Evolutionary conservation across 2,113 vertebrate genomes (phyloP).

Genomic region (Acanthisitta chloris): DNA sequence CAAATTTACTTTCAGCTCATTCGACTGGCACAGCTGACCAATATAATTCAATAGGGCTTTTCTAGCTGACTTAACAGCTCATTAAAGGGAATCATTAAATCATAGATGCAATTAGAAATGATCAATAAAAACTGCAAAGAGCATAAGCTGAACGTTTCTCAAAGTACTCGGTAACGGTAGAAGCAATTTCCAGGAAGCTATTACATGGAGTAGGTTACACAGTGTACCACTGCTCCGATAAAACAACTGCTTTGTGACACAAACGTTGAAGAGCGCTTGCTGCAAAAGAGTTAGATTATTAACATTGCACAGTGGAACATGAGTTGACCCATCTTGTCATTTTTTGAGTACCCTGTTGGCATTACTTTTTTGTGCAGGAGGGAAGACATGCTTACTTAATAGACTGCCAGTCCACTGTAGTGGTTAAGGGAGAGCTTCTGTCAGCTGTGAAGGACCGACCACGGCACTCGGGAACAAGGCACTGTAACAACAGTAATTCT

Average conservation of each 20-base stretch:
- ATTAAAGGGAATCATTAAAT: background rate
- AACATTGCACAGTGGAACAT: background rate
- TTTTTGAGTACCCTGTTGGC: background rate
- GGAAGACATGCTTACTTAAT: conserved; percentile 82
- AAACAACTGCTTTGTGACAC: background rate
- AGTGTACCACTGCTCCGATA: background rate
- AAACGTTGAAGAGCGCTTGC: background rate
- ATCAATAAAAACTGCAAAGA: background rate
- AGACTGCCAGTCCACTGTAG: conserved; percentile 94
- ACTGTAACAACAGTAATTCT: conserved; percentile 72
- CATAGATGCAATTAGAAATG: background rate
- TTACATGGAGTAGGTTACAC: background rate
- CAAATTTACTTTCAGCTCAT: background rate
- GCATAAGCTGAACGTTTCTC: background rate
- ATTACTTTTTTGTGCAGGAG: background rate
- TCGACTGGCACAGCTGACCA: background rate
- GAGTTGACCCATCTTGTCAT: background rate
- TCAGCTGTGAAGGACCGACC: conserved; percentile 82
- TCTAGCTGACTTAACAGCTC: background rate
- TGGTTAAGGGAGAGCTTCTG: conserved; percentile 88
- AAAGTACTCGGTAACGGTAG: background rate
- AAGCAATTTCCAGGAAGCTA: background rate
- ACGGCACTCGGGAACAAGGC: conserved; percentile 81
- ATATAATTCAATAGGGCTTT: background rate
- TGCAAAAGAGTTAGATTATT: background rate